Evolutionary conservation across 2,888 invertebrate species (phyloP), one percentile per base, ranked within the genome.

Genomic region (Conus canariensis): DNA sequence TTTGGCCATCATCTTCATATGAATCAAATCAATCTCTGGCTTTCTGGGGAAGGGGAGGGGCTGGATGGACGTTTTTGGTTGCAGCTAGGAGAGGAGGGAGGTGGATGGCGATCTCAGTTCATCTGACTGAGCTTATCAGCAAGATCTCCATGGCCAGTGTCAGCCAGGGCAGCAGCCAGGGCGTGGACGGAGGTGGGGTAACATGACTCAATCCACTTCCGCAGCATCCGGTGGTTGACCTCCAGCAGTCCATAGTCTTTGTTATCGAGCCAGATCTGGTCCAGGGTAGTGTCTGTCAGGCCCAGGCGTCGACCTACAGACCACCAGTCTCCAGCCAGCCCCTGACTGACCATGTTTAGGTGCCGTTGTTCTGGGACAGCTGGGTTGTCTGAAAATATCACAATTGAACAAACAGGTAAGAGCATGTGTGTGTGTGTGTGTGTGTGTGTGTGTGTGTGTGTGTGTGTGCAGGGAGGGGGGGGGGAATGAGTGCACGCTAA

Each of bases 151-250:
- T 3, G 74, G 5, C 74, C 74, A 22, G n/a, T 22, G n/a, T 74
- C 74, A 6, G 74, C 74, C n/a, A 74, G n/a, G 6, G 88, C 90
- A 25, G 67, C 22, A 22, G 90, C 90, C 58, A 90, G 60, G 14
- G 19, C 56, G 45, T 45, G 19, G 22, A 87, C 10, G 4, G 60
- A 58, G n/a, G 83, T 58, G 19, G 58, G 80, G 25, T 67, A 60
- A 12, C n/a, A n/a, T 7, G 56, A 30, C 56, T 77, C 80, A 16
- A 60, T 86, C 90, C 90, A 90, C 56, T 90, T 85, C 1, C 85
- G 88, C 45, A 90, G 19, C 12, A 88, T 82, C 25, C 88, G 90
- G 64, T 88, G 86, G 60, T 45, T 86, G 8, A 90, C 86, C 60
- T 90, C 90, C 10, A n/a, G 56, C 80, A 85, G 80, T 14, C 90